Evolutionary conservation across 2,113 vertebrate genomes (phyloP).

Genomic region (Phodopus roborovskii): DNA sequence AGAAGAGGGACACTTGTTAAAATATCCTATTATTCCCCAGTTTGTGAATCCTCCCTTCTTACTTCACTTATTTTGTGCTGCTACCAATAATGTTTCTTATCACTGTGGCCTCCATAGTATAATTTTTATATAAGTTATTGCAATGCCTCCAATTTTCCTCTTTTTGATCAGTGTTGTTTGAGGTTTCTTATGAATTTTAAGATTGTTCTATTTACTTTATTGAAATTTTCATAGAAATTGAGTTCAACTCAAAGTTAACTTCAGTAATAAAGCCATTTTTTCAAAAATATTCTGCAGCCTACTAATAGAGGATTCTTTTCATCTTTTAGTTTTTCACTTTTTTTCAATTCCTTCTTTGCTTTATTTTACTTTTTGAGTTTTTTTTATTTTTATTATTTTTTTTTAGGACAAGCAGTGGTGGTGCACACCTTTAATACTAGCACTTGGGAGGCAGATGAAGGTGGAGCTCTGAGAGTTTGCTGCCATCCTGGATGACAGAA

Average conservation of each 20-base stretch:
- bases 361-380: neutral
- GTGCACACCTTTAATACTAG: no score
- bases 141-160: no score
- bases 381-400: no score
- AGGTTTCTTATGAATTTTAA: neutral
- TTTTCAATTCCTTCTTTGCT: neutral
- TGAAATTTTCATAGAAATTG: neutral
- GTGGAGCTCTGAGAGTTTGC: no score
- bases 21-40: neutral
- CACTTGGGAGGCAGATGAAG: no score
- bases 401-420: no score
- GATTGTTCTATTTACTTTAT: neutral
- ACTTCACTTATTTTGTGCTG: neutral
- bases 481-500: no score
- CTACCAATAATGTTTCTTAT: no score
- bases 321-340: neutral
- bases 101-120: no score
- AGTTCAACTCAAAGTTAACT: neutral
- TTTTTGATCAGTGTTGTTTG: neutral
- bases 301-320: neutral
- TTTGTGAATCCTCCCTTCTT: neutral
- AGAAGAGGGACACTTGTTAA: neutral
- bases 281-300: neutral
- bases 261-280: neutral
- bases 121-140: neutral